Evolutionary conservation across 2,797 vertebrate genomes (phyloP).

Genomic region (Phylloscopus collybita): DNA sequence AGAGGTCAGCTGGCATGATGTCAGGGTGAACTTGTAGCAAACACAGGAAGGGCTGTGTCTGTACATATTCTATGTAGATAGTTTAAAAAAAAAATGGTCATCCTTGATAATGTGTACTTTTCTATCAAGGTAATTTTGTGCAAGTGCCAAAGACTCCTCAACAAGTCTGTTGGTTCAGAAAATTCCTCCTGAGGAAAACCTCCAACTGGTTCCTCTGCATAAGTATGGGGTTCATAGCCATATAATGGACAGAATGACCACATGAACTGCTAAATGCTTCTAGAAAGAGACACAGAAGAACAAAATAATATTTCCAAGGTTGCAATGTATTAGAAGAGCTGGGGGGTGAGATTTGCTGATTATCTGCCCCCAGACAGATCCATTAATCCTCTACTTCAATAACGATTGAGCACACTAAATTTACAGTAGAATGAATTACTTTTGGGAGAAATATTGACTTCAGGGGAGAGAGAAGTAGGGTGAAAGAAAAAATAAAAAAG

Average conservation of each 20-base stretch:
- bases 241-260: not conserved
- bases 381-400: conserved; percentile 15
- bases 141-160: not conserved
- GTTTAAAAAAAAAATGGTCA: not conserved
- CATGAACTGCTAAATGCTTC: not conserved
- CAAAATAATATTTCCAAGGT: not conserved
- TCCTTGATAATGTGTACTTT: not conserved
- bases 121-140: not conserved
- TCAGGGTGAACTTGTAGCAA: not conserved
- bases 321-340: not conserved
- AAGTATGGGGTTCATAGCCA: not conserved
- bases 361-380: not conserved
- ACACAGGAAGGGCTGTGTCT: not conserved
- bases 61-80: not conserved
- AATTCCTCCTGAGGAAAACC: not conserved
- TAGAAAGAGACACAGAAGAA: not conserved
- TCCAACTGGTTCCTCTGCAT: not conserved
- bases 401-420: conserved; percentile 20
- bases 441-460: conserved; percentile 12
- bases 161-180: not conserved
- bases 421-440: conserved; percentile 25
- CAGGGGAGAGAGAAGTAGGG: not conserved
- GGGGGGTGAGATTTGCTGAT: not conserved
- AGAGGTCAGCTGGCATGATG: not conserved
- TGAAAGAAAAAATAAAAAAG: not conserved